Evolutionary conservation across 2,888 invertebrate genomes (phyloP).

Genomic region (Odiellus spinosus): DNA sequence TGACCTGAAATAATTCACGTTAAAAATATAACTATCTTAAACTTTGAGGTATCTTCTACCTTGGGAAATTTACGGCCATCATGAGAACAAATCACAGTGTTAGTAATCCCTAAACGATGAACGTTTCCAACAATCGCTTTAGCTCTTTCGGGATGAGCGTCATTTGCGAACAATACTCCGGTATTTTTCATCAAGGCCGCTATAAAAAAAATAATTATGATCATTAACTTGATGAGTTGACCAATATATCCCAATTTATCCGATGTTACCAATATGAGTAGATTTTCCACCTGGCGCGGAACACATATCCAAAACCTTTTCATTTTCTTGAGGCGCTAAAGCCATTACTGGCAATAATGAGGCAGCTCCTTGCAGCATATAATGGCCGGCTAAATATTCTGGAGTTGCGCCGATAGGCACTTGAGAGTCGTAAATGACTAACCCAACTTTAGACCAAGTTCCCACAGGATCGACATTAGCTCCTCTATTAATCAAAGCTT

Average conservation of each 20-base stretch:
- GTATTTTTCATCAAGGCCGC: slow-evolving; percentile 97
- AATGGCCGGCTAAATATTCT: slow-evolving; percentile 95
- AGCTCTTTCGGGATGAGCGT: slow-evolving; percentile 65
- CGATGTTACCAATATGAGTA: slow-evolving; percentile 58
- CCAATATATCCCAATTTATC: too few species aligned
- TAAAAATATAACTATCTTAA: slow-evolving; percentile 11
- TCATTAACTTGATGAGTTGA: too few species aligned
- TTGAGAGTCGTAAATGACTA: slow-evolving; percentile 87
- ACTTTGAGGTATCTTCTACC: too few species aligned
- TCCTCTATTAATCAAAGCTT: slow-evolving; percentile 70
- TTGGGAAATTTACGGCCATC: slow-evolving; percentile 72
- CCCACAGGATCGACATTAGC: slow-evolving; percentile 96
- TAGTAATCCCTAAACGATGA: slow-evolving; percentile 86
- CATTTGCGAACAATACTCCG: slow-evolving; percentile 89
- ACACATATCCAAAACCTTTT: slow-evolving; percentile 88
- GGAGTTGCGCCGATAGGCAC: slow-evolving; percentile 58
- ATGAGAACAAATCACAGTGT: slow-evolving; percentile 71
- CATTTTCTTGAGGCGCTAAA: slow-evolving; percentile 87
- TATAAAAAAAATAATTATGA: slow-evolving; percentile 22
- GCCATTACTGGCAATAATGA: slow-evolving; percentile 97
- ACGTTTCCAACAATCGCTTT: slow-evolving; percentile 83
- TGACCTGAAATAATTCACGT: slow-evolving; percentile 37
- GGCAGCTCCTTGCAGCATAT: slow-evolving; percentile 86
- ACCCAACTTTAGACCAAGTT: slow-evolving; percentile 95
- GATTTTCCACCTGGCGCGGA: slow-evolving; percentile 98